Conservation (phyloP, 2,888 invertebrate genomes). For the Rhodophaea formosa region DNA sequence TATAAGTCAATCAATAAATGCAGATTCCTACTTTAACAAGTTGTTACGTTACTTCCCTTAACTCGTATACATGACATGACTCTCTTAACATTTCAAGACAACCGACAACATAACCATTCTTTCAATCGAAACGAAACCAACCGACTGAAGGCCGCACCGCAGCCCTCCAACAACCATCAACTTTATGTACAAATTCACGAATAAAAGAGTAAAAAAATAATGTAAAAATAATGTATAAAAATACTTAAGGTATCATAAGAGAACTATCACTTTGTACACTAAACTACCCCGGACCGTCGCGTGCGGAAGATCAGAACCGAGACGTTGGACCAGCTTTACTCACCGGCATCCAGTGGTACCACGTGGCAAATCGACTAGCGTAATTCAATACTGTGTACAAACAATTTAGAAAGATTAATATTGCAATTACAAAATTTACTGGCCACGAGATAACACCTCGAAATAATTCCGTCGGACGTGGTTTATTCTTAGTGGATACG, state of each 20-base stretch:
- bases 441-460: not conserved
- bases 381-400: constrained; percentile 6
- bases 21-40: constrained; percentile 68
- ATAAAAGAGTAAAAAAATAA: constrained; percentile 78
- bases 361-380: constrained; percentile 11
- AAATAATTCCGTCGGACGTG: not conserved
- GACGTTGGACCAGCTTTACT: constrained; percentile 27
- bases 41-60: constrained; percentile 62
- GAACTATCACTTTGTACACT: constrained; percentile 80
- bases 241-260: constrained; percentile 79
- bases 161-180: constrained; percentile 59
- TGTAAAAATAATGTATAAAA: constrained; percentile 80
- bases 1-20: constrained; percentile 76
- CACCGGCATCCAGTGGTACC: not conserved
- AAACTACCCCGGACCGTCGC: constrained; percentile 65
- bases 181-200: constrained; percentile 66
- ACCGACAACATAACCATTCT: constrained; percentile 55
- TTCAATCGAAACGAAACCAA: constrained; percentile 60
- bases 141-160: constrained; percentile 39
- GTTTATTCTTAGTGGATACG: not conserved
- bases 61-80: constrained; percentile 72
- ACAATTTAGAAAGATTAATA: not conserved
- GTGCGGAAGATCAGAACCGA: constrained; percentile 62
- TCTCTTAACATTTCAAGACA: constrained; percentile 47
- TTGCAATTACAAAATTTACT: not conserved